These are phyloP conservation scores for Dissostichus mawsoni DNA, from an alignment of 2,113 vertebrate genomes.

Conservation along the genomic window DNA sequence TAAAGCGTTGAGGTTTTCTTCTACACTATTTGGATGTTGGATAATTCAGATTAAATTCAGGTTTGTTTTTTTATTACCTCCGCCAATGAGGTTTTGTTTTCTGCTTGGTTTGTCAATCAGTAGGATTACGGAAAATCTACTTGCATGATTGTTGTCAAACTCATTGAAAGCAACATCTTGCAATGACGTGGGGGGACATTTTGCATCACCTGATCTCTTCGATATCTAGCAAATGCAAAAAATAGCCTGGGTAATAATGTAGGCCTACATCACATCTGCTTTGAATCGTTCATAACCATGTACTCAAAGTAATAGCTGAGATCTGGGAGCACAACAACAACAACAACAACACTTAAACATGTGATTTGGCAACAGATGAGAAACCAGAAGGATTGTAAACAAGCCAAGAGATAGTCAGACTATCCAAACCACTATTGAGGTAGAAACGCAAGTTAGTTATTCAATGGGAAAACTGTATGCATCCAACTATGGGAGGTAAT, in stretches of 20 bases:
- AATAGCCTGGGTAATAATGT: too few relatives aligned
- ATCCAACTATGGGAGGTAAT: neutral
- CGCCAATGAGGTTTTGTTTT: neutral
- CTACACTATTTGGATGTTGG: neutral
- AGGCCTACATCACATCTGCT: too few relatives aligned
- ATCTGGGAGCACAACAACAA: neutral
- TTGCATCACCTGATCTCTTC: too few relatives aligned
- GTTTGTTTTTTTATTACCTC: neutral
- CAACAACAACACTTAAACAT: neutral
- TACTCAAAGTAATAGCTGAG: neutral
- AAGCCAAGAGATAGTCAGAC: neutral
- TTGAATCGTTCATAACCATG: neutral
- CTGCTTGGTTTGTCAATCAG: too few relatives aligned
- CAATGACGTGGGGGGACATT: too few relatives aligned
- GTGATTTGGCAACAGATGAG: neutral
- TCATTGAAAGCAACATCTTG: too few relatives aligned
- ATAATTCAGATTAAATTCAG: neutral
- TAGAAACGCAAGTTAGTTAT: neutral
- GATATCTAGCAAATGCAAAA: too few relatives aligned
- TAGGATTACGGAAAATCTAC: too few relatives aligned
- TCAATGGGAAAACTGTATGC: neutral
- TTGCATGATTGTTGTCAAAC: too few relatives aligned
- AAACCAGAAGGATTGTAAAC: neutral
- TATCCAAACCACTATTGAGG: neutral
- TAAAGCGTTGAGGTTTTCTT: neutral